Conservation (phyloP, 2,113 vertebrate genomes). For the Glaucidium brasilianum region DNA sequence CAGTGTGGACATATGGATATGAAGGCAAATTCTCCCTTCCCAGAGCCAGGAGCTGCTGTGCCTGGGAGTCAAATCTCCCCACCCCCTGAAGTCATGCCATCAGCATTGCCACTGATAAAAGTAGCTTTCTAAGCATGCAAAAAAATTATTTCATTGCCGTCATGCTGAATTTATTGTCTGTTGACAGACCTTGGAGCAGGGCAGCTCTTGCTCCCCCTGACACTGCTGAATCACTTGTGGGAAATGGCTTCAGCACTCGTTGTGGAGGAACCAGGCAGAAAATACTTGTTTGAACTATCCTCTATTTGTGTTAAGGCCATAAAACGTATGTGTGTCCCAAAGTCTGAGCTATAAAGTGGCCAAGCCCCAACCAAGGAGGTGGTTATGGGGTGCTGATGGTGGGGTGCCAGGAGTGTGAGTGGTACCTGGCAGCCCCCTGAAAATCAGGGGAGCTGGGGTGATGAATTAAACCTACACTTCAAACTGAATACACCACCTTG, state of each 20-base stretch:
- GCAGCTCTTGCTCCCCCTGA: neutral
- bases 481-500: neutral
- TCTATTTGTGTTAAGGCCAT: neutral
- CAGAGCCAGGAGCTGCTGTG: neutral
- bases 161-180: neutral
- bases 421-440: neutral
- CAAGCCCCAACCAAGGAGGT: neutral
- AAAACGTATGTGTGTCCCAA: neutral
- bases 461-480: neutral
- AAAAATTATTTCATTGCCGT: neutral
- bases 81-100: neutral
- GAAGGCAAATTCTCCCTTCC: neutral
- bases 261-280: neutral
- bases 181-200: neutral
- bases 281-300: neutral
- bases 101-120: neutral
- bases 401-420: too few species aligned
- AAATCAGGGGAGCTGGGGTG: neutral
- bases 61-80: neutral
- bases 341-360: neutral
- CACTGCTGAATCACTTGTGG: neutral
- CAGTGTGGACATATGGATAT: fast-evolving
- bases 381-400: neutral
- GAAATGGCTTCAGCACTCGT: neutral
- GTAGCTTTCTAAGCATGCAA: neutral